Evolutionary conservation across 2,797 vertebrate genomes (phyloP).

Genomic region (Gadopsis bispinosus): DNA sequence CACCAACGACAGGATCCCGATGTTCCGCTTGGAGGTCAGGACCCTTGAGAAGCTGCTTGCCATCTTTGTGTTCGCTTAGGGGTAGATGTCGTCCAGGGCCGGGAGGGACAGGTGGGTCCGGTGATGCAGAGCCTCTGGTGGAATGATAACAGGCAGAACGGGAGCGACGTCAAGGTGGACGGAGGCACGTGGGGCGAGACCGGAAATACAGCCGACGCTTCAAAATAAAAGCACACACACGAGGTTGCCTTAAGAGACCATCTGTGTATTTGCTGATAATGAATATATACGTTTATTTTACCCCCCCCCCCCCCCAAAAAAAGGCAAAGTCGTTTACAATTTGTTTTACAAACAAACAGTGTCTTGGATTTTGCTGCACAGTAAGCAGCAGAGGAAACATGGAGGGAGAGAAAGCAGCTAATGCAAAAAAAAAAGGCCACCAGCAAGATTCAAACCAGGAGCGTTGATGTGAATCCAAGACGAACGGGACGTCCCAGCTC

Average conservation of each 20-base stretch:
- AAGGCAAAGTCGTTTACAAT: too few species aligned
- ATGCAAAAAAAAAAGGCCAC: not conserved
- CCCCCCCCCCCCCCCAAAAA: too few species aligned
- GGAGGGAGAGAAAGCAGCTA: not conserved
- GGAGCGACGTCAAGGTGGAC: slow-evolving; percentile 22
- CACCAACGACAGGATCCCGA: slow-evolving; percentile 88
- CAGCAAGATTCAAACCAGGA: not conserved
- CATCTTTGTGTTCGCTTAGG: slow-evolving; percentile 75
- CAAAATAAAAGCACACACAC: slow-evolving; percentile 54
- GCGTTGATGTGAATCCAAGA: not conserved
- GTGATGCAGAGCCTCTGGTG: slow-evolving; percentile 52
- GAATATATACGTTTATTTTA: too few species aligned
- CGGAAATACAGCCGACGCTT: not conserved
- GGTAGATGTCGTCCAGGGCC: not conserved
- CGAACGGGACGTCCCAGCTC: not conserved
- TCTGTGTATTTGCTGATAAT: too few species aligned
- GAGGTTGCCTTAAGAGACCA: not conserved
- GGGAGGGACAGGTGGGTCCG: slow-evolving; percentile 16
- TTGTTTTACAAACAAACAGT: too few species aligned
- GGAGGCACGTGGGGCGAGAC: fast-evolving
- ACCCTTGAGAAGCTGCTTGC: slow-evolving; percentile 91
- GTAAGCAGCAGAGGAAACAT: not conserved
- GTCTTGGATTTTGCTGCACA: not conserved
- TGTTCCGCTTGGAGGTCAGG: slow-evolving; percentile 84
- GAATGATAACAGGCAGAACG: slow-evolving; percentile 30